Conservation (phyloP, 2,888 invertebrate genomes). For the Willowsia nigromaculata region DNA sequence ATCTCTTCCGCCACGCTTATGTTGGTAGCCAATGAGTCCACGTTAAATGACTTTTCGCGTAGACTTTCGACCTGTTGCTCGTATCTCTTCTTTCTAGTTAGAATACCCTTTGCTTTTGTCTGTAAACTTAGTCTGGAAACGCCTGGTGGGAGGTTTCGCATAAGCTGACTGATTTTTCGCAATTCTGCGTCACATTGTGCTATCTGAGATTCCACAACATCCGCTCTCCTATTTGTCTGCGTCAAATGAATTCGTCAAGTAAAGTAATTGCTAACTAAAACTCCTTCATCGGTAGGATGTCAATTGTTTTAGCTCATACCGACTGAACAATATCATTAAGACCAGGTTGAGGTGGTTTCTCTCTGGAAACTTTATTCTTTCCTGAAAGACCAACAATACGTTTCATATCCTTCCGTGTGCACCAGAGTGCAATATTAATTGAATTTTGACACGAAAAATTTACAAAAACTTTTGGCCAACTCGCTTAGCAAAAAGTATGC, state of each 20-base stretch:
- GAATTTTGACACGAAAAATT: too few relatives aligned
- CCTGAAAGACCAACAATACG: conserved; percentile 68
- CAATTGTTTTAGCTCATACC: conserved; percentile 18
- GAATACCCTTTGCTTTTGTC: conserved; percentile 95
- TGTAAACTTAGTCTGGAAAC: conserved; percentile 98
- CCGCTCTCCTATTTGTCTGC: conserved; percentile 95
- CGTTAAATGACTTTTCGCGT: conserved; percentile 70
- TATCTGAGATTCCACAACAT: conserved; percentile 96
- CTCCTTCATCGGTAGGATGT: background rate
- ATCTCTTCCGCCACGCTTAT: conserved; percentile 75
- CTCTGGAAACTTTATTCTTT: background rate
- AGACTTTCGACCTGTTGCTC: conserved; percentile 68
- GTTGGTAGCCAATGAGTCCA: conserved; percentile 47
- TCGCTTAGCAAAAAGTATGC: too few relatives aligned
- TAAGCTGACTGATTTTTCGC: conserved; percentile 97
- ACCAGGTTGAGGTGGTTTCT: background rate
- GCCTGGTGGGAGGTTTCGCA: conserved; percentile 98
- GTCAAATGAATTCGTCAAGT: too few relatives aligned
- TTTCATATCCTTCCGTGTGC: conserved; percentile 68
- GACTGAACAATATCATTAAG: conserved; percentile 58
- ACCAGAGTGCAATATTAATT: too few relatives aligned
- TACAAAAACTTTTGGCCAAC: too few relatives aligned
- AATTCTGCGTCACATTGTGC: conserved; percentile 92
- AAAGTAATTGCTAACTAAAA: background rate
- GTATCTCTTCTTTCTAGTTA: conserved; percentile 86